Evolutionary conservation across 2,888 invertebrate species (phyloP).

Genomic region (Hydrotaea cyrtoneurina): DNA sequence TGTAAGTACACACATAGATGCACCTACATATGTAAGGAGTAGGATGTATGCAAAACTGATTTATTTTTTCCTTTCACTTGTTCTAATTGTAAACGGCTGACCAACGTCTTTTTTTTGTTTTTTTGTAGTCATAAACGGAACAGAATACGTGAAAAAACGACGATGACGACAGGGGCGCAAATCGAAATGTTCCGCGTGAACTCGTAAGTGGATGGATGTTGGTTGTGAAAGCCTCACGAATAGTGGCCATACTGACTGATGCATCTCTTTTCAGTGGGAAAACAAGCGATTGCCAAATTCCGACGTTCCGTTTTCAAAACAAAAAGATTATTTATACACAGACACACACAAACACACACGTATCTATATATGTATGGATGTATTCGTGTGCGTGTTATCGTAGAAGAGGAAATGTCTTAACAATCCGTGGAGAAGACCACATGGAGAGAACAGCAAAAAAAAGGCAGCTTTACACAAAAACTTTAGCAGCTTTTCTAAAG

Average conservation of each 20-base stretch:
- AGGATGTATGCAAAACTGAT: background rate
- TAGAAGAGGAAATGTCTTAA: background rate
- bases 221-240: constrained; percentile 65
- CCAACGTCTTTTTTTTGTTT: constrained; percentile 40
- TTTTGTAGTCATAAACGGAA: constrained; percentile 18
- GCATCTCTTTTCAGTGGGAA: constrained; percentile 11
- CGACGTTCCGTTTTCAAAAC: constrained; percentile 21
- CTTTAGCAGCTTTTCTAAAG: background rate
- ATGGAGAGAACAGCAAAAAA: background rate
- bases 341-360: background rate
- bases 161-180: background rate
- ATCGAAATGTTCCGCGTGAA: constrained; percentile 16
- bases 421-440: background rate
- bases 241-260: constrained; percentile 62
- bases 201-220: constrained; percentile 35
- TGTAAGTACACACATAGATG: background rate
- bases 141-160: constrained; percentile 22
- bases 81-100: constrained; percentile 43
- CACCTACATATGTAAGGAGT: background rate
- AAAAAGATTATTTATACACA: constrained; percentile 6
- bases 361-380: background rate
- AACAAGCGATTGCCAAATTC: constrained; percentile 30
- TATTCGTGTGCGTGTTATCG: constrained; percentile 1
- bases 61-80: constrained; percentile 9
- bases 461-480: background rate